A percentile compares a stretch with the other conserved stretches of the same genome.
Evolutionary conservation across 1,140 invertebrate species (phyloP).

Genomic region (Trachymyrmex cornetzi): DNA sequence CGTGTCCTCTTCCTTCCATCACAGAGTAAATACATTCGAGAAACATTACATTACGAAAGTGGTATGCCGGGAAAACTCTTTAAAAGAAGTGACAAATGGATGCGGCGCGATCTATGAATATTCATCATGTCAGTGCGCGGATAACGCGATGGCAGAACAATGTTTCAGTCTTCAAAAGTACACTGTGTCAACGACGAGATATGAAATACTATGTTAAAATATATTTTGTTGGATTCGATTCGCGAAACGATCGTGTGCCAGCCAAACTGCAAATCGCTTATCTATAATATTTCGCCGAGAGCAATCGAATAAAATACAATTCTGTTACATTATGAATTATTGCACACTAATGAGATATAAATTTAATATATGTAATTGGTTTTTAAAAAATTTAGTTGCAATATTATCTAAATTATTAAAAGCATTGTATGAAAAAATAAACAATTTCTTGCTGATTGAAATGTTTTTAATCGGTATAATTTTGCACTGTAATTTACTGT

Average conservation of each 20-base stretch:
- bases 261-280: not conserved
- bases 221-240: constrained; percentile 40
- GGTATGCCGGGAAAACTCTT: constrained; percentile 43
- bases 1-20: not conserved
- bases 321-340: not conserved
- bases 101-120: constrained; percentile 55
- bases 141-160: constrained; percentile 44
- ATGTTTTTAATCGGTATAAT: not conserved
- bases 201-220: constrained; percentile 26
- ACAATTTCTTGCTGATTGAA: not conserved
- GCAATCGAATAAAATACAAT: not conserved
- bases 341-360: not conserved
- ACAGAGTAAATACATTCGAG: constrained; percentile 30
- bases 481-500: not conserved
- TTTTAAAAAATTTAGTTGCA: not conserved
- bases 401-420: not conserved
- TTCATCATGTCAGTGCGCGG: constrained; percentile 52
- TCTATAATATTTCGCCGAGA: not conserved
- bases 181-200: constrained; percentile 15
- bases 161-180: constrained; percentile 60
- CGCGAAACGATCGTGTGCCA: not conserved
- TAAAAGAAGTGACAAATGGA: constrained; percentile 63
- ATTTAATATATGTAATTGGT: constrained; percentile 13
- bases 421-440: not conserved
- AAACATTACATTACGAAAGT: constrained; percentile 53